These are phyloP conservation scores for Arctia plantaginis DNA, from an alignment of 2,888 invertebrate genomes.

Conservation along the genomic window DNA sequence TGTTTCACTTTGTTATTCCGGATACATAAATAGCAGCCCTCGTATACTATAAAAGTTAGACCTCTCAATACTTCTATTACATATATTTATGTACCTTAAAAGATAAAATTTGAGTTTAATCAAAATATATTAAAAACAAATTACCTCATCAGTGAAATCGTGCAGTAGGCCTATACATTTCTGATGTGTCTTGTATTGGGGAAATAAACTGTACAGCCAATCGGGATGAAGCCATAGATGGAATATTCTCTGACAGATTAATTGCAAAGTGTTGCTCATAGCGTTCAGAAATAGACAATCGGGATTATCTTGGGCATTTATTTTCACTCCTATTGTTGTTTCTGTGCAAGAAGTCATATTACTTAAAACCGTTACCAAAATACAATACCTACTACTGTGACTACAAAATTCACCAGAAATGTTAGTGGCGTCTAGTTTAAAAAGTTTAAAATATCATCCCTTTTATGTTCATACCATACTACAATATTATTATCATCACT, in stretches of 20 bases:
- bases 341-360: conserved; percentile 56
- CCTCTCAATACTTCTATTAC: too few relatives aligned
- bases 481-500: background rate
- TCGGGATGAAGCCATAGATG: conserved; percentile 81
- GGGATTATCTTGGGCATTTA: conserved; percentile 72
- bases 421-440: background rate
- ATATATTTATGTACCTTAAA: background rate
- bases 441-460: background rate
- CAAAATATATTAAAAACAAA: conserved; percentile 8
- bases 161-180: conserved; percentile 85
- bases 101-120: background rate
- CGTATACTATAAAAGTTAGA: too few relatives aligned
- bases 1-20: too few relatives aligned
- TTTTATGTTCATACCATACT: background rate
- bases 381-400: background rate
- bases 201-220: conserved; percentile 86
- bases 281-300: conserved; percentile 68
- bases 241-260: conserved; percentile 75
- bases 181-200: conserved; percentile 82
- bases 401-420: background rate
- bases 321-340: conserved; percentile 76
- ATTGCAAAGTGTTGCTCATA: conserved; percentile 62
- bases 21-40: too few relatives aligned
- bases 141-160: conserved; percentile 84
- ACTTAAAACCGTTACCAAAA: background rate